phyloP scores from a whole-genome alignment of 2,113 vertebrate species.

The Numida meleagris region DNA sequence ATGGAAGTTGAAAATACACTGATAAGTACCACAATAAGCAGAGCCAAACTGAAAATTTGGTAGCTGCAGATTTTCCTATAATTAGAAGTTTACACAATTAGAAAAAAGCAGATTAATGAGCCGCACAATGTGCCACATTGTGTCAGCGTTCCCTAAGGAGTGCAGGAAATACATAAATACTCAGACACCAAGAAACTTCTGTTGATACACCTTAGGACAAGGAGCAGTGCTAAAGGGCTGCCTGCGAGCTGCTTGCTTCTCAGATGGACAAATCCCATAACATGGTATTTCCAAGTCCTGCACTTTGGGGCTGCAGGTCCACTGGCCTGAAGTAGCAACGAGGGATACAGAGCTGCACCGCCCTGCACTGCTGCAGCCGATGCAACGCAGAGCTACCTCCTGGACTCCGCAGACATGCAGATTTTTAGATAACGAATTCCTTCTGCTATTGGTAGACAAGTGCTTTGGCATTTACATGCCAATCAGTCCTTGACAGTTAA shows the following conservation, averaged over 20 bases:
- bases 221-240: neutral
- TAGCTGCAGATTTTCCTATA: neutral
- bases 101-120: neutral
- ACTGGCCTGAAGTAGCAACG: fast-evolving
- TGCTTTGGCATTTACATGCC: fast-evolving
- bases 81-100: neutral
- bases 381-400: too few species aligned
- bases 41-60: neutral
- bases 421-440: fast-evolving
- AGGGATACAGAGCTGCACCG: too few species aligned
- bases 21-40: neutral
- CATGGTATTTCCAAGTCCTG: neutral
- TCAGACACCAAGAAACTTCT: neutral
- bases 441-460: fast-evolving
- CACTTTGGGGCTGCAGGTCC: fast-evolving
- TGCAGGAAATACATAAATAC: neutral
- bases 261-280: neutral
- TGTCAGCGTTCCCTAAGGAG: neutral
- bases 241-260: neutral
- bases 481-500: neutral
- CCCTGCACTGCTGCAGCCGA: too few species aligned
- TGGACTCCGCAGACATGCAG: fast-evolving
- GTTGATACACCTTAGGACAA: neutral
- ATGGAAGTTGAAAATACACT: neutral
- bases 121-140: neutral